A percentile compares a stretch with the other conserved stretches of the same genome.
phyloP scores from a whole-genome alignment of 1,140 invertebrate genomes.

The Scaptodrosophila lebanonensis region DNA sequence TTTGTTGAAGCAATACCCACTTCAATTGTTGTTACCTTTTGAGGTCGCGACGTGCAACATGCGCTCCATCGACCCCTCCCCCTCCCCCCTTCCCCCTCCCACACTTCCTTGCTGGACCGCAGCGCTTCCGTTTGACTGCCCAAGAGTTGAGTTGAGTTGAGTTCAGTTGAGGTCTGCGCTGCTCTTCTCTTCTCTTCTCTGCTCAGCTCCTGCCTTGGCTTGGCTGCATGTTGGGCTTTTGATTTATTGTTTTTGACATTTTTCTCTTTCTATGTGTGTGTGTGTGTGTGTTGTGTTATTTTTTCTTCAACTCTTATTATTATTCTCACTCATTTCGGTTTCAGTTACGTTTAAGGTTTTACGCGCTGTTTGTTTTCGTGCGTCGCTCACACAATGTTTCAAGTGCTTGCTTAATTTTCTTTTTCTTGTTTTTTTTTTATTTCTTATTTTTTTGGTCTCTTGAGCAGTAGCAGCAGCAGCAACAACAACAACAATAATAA shows the following conservation, averaged over 20 bases:
- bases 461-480: too few relatives aligned
- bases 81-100: neutral
- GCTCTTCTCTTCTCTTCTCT: neutral
- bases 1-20: too few relatives aligned
- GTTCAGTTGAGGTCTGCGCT: neutral
- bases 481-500: too few relatives aligned
- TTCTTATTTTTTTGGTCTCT: too few relatives aligned
- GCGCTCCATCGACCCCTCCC: neutral
- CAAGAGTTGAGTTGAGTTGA: neutral
- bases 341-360: slow-evolving; percentile 16
- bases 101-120: neutral
- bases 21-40: slow-evolving; percentile 32
- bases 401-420: slow-evolving; percentile 43
- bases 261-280: too few relatives aligned
- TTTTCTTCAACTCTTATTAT: slow-evolving; percentile 12
- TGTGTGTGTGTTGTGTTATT: slow-evolving; percentile 5
- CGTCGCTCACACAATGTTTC: slow-evolving; percentile 16
- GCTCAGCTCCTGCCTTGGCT: slow-evolving; percentile 5
- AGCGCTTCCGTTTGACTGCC: slow-evolving; percentile 32
- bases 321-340: slow-evolving; percentile 41
- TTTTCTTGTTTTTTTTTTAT: too few relatives aligned
- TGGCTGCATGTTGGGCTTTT: slow-evolving; percentile 32
- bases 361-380: too few relatives aligned
- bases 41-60: slow-evolving; percentile 14
- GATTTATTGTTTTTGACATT: slow-evolving; percentile 71